Conservation (phyloP, 2,888 invertebrate genomes). For the Lymantria dispar region DNA sequence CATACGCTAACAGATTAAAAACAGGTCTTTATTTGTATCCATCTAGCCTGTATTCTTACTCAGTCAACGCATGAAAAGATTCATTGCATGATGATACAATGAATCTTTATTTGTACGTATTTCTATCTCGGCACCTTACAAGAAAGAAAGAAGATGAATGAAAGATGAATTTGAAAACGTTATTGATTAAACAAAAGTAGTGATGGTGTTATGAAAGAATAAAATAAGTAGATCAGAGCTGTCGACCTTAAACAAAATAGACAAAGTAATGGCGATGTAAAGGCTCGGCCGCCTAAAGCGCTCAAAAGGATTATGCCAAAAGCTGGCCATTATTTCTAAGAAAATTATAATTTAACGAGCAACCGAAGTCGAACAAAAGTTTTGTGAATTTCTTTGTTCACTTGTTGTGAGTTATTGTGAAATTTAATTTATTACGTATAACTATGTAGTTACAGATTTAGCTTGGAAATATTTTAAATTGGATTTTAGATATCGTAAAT, state of each 20-base stretch:
- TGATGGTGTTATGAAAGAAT: constrained; percentile 1
- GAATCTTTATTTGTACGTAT: no score
- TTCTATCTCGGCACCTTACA: no score
- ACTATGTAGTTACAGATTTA: background rate
- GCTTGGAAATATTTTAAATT: background rate
- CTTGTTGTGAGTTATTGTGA: constrained; percentile 3
- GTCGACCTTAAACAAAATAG: constrained; percentile 11
- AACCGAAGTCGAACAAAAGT: constrained; percentile 27
- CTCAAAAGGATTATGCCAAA: constrained; percentile 34
- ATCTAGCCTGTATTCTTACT: no score
- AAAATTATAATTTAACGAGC: constrained; percentile 39
- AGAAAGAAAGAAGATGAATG: no score
- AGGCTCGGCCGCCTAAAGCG: constrained; percentile 10
- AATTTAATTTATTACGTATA: constrained; percentile 3
- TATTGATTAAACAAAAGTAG: constrained; percentile 1
- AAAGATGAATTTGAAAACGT: no score
- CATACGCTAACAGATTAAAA: no score
- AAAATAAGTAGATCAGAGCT: constrained; percentile 6
- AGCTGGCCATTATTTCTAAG: constrained; percentile 21
- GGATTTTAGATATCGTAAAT: no score
- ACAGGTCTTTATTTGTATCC: no score
- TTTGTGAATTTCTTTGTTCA: constrained; percentile 23
- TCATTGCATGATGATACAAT: no score
- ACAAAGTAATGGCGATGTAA: constrained; percentile 17
- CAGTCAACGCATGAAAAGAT: no score